Evolutionary conservation across 1,140 invertebrate genomes (phyloP).

Genomic region (Holcopasites calliopsidis): DNA sequence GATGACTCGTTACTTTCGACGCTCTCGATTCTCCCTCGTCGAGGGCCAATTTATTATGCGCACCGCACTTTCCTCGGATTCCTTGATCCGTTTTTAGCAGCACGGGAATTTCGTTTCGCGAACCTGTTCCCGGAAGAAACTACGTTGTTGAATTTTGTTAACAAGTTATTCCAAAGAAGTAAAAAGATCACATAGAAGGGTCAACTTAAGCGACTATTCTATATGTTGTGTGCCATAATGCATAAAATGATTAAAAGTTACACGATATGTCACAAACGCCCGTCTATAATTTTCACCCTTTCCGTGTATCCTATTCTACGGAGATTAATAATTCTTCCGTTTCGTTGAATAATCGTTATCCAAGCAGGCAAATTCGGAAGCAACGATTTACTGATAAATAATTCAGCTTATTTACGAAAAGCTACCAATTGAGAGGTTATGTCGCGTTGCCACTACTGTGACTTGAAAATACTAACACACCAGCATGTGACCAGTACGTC

Average conservation of each 20-base stretch:
- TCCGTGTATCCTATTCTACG: not conserved
- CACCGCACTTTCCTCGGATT: slow-evolving; percentile 30
- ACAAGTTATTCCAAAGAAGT: slow-evolving; percentile 39
- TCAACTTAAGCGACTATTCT: slow-evolving; percentile 39
- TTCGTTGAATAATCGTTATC: not conserved
- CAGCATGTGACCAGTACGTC: too few relatives aligned
- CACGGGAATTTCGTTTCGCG: slow-evolving; percentile 21
- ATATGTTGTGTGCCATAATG: slow-evolving; percentile 25
- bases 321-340: not conserved
- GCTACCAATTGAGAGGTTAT: slow-evolving; percentile 50
- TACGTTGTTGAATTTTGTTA: slow-evolving; percentile 54
- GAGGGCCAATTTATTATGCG: slow-evolving; percentile 42
- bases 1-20: slow-evolving; percentile 79
- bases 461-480: slow-evolving; percentile 49
- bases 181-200: slow-evolving; percentile 49
- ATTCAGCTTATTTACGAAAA: slow-evolving; percentile 15
- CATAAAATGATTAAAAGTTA: slow-evolving; percentile 38
- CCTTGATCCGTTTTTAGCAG: slow-evolving; percentile 9
- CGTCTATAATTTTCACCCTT: not conserved
- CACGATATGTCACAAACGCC: slow-evolving; percentile 28
- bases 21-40: slow-evolving; percentile 53
- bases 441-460: slow-evolving; percentile 53
- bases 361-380: not conserved
- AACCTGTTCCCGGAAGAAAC: slow-evolving; percentile 15
- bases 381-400: not conserved